Conservation (phyloP, 2,113 vertebrate species). For the Dasyprocta punctata region DNA sequence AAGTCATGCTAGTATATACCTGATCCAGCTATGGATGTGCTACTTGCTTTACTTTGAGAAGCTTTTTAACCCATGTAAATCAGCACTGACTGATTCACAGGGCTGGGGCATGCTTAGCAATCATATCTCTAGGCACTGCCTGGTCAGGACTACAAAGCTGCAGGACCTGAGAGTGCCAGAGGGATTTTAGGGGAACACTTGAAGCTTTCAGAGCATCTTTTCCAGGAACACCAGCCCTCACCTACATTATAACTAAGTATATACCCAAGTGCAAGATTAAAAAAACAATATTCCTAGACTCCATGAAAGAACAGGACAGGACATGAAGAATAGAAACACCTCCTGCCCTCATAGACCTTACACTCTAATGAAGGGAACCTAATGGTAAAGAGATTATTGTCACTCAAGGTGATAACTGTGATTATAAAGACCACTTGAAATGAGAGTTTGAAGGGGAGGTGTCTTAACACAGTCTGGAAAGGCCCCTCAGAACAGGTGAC, state of each 20-base stretch:
- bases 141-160: neutral
- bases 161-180: neutral
- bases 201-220: neutral
- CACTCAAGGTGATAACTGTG: neutral
- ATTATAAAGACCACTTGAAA: neutral
- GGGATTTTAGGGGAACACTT: neutral
- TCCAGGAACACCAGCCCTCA: neutral
- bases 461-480: neutral
- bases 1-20: neutral
- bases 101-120: neutral
- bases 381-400: slow-evolving; percentile 14
- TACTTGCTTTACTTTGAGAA: neutral
- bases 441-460: neutral
- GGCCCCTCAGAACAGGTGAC: neutral
- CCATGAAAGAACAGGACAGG: neutral
- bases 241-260: neutral
- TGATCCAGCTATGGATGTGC: neutral
- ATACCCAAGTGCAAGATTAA: slow-evolving; percentile 4
- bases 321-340: neutral
- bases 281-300: slow-evolving; percentile 19
- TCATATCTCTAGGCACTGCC: neutral
- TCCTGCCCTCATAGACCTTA: neutral
- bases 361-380: neutral
- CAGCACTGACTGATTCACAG: neutral
- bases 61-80: neutral